phyloP scores from a whole-genome alignment of 2,888 invertebrate genomes.

The Cheilosia vulpina region DNA sequence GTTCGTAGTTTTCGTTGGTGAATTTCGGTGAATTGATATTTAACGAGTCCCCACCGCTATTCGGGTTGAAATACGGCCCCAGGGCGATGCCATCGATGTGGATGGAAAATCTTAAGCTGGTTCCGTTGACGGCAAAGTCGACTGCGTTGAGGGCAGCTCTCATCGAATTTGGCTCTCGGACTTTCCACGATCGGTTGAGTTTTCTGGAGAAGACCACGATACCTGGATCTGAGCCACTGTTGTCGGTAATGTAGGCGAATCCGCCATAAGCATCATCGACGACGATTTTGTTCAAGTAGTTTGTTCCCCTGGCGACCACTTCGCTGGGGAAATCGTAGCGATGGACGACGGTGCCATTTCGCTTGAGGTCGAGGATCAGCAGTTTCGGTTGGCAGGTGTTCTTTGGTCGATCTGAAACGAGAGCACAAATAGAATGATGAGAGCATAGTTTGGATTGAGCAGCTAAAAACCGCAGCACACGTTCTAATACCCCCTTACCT shows the following conservation, averaged over 20 bases:
- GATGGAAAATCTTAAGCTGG: conserved; percentile 85
- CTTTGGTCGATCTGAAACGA: conserved; percentile 80
- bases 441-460: not conserved
- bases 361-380: conserved; percentile 87
- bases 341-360: conserved; percentile 85
- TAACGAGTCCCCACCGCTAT: conserved; percentile 77
- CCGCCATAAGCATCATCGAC: conserved; percentile 88
- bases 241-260: conserved; percentile 90
- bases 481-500: conserved; percentile 59
- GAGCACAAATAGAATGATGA: not conserved
- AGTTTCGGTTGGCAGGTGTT: conserved; percentile 88
- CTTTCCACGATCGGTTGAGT: conserved; percentile 88
- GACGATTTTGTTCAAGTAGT: conserved; percentile 89
- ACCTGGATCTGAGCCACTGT: conserved; percentile 88
- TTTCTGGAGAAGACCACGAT: conserved; percentile 88
- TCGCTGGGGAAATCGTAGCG: conserved; percentile 87
- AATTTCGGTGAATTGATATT: conserved; percentile 75
- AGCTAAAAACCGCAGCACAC: no score
- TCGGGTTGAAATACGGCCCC: conserved; percentile 85
- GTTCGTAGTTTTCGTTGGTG: conserved; percentile 77
- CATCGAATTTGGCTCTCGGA: conserved; percentile 88
- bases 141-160: conserved; percentile 85
- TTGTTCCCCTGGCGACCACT: conserved; percentile 85
- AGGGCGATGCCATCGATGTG: conserved; percentile 90
- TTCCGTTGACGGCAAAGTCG: conserved; percentile 86